Evolutionary conservation across 2,797 vertebrate species (phyloP).

Genomic region (Girardinus metallicus): DNA sequence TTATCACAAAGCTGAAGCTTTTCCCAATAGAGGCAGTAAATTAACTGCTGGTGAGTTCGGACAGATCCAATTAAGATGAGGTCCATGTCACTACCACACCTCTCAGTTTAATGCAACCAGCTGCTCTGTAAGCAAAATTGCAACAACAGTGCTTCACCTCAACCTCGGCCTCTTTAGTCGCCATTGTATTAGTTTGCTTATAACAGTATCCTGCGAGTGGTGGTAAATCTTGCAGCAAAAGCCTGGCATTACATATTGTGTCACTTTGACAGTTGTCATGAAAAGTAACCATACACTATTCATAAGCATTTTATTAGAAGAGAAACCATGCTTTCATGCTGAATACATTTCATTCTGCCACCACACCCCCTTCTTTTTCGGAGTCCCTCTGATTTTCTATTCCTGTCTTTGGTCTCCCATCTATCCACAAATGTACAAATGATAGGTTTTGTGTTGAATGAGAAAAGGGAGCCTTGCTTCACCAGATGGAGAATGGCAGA

Average conservation of each 20-base stretch:
- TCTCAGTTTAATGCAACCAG: slow-evolving; percentile 31
- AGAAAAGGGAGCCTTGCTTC: slow-evolving; percentile 63
- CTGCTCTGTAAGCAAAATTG: neutral
- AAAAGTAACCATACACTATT: slow-evolving; percentile 6
- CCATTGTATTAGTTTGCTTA: neutral
- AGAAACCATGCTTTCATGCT: slow-evolving; percentile 28
- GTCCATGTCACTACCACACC: slow-evolving; percentile 57
- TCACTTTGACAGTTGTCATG: slow-evolving; percentile 12
- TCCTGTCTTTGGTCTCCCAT: slow-evolving; percentile 63
- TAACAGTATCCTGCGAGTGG: neutral
- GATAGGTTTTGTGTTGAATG: slow-evolving; percentile 66
- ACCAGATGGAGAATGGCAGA: slow-evolving; percentile 63
- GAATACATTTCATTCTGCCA: slow-evolving; percentile 45
- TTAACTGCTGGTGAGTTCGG: slow-evolving; percentile 74
- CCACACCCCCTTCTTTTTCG: slow-evolving; percentile 48
- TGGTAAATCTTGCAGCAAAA: neutral
- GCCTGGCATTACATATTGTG: neutral
- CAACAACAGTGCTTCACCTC: neutral
- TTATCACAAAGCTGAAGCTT: slow-evolving; percentile 63
- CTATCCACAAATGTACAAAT: slow-evolving; percentile 73
- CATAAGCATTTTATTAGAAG: slow-evolving; percentile 4
- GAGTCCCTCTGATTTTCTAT: slow-evolving; percentile 66
- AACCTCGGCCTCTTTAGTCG: neutral
- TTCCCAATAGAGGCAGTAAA: slow-evolving; percentile 75
- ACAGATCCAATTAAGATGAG: slow-evolving; percentile 83